phyloP scores from a whole-genome alignment of 2,888 invertebrate species.

The Hirtodrosophila duncani region DNA sequence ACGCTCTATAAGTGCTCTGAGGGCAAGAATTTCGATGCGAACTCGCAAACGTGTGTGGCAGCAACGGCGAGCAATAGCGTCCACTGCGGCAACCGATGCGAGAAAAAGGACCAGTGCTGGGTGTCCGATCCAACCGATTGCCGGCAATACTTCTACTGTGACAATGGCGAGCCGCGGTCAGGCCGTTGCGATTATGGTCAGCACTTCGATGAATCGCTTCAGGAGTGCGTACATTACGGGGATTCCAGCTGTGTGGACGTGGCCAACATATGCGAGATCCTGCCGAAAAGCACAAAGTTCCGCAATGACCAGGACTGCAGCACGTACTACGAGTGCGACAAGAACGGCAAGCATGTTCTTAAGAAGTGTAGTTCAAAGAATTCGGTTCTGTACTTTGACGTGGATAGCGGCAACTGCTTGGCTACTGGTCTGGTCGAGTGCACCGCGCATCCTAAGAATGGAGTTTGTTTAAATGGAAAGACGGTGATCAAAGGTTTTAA shows the following conservation, averaged over 20 bases:
- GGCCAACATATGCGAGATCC: conserved; percentile 64
- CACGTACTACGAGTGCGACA: conserved; percentile 62
- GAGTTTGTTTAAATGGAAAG: conserved; percentile 35
- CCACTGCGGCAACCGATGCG: conserved; percentile 65
- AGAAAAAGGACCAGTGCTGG: conserved; percentile 45
- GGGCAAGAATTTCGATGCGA: conserved; percentile 41
- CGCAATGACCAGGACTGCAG: conserved; percentile 57
- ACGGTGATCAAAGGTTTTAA: conserved; percentile 24
- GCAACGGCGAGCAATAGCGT: conserved; percentile 23
- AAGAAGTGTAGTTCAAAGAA: conserved; percentile 26
- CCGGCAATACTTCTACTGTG: conserved; percentile 62
- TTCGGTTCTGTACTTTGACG: conserved; percentile 54
- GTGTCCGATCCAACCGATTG: conserved; percentile 63
- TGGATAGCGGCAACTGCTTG: conserved; percentile 45
- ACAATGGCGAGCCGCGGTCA: conserved; percentile 23
- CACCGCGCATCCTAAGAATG: conserved; percentile 49
- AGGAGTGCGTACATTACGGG: conserved; percentile 52
- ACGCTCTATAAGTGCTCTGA: conserved; percentile 34
- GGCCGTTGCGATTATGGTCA: conserved; percentile 43
- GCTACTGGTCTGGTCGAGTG: conserved; percentile 45
- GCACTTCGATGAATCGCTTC: conserved; percentile 57
- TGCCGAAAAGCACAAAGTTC: conserved; percentile 54
- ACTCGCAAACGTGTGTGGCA: conserved; percentile 45
- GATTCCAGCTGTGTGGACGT: conserved; percentile 61
- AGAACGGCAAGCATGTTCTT: conserved; percentile 21